Evolutionary conservation across 2,888 invertebrate species (phyloP), one percentile per base, ranked within the genome.

Genomic region (Leucoma salicis): DNA sequence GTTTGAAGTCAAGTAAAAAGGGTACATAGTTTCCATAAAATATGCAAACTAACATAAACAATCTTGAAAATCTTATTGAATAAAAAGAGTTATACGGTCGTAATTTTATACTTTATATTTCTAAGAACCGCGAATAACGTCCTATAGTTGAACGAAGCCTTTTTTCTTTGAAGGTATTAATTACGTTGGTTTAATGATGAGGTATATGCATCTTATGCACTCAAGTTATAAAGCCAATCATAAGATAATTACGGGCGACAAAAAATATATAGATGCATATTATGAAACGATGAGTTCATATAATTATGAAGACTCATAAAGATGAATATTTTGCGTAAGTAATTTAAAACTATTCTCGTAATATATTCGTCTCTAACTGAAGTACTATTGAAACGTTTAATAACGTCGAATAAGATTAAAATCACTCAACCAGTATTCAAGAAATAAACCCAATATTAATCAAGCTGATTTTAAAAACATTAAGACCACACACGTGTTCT

Each of bases 161-260:
- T 73, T 71, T 73, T 78, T 68, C 57, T 60, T 53, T 56, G 49
- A 45, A 64, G 66, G 64, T 75, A 76, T 80, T 84, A 83, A 84
- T 83, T 82, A 78, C 62, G 67, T 62, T 59, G 53, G 53, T 63
- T 75, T 80, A 78, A 83, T 82, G 74, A 78, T 70, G 67, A 62
- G 69, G 63, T 57, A 81, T 83, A 82, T 82, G 76, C 74, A 74
- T 70, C 59, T 62, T 66, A 61, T 66, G 67, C 82, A 78, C 70
- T 69, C 69, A 63, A 63, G 74, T 77, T 72, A 71, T 74, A 63
- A 72, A 59, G 63, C 65, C 65, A 74, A 73, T 75, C 72, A 69
- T 70, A 69, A 65, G 31, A 63, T 70, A 71, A 75, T 74, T 61
- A 63, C 61, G 46, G 29, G 53, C 33, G 69, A 76, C 74, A 78